A percentile compares a stretch with the other conserved stretches of the same genome.
These are phyloP conservation scores for Oryzias dopingdopingensis DNA, from an alignment of 2,797 vertebrate genomes.

Conservation along the genomic window DNA sequence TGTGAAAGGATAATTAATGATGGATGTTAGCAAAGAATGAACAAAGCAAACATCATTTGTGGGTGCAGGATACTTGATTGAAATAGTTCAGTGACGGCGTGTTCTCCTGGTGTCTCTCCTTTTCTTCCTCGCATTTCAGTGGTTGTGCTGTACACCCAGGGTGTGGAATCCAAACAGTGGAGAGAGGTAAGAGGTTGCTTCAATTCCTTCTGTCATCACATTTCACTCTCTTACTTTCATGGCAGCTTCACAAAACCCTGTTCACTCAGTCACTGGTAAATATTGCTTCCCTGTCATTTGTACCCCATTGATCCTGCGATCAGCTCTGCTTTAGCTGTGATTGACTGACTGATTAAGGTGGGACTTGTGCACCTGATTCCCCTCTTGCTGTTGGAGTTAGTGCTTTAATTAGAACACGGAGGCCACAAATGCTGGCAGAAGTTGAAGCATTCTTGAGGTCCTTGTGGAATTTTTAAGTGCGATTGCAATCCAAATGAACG, in stretches of 20 bases:
- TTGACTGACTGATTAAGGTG: conserved; percentile 64
- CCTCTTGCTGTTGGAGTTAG: conserved; percentile 31
- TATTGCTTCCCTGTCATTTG: conserved; percentile 60
- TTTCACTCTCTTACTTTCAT: conserved; percentile 36
- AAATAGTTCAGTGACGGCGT: conserved; percentile 34
- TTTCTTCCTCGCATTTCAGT: conserved; percentile 70
- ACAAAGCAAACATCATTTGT: conserved; percentile 48
- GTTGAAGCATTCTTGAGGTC: conserved; percentile 11
- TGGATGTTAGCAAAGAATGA: conserved; percentile 33
- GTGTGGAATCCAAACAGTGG: conserved; percentile 91
- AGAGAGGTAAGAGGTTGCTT: conserved; percentile 84
- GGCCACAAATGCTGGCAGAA: conserved; percentile 18
- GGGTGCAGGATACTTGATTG: conserved; percentile 27
- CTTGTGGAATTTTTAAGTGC: conserved; percentile 20
- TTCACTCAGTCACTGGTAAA: conserved; percentile 40
- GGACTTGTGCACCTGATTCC: conserved; percentile 40
- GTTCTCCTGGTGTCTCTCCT: conserved; percentile 17
- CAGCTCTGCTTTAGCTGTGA: conserved; percentile 44
- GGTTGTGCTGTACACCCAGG: conserved; percentile 92
- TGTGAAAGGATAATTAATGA: conserved; percentile 56
- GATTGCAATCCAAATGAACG: conserved; percentile 4
- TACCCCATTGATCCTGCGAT: conserved; percentile 60
- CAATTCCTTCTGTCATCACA: conserved; percentile 40
- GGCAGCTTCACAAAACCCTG: conserved; percentile 16
- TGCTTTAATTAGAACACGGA: conserved; percentile 44